These are phyloP conservation scores for Synanthedon formicaeformis DNA, from an alignment of 2,888 invertebrate species.

Conservation along the genomic window DNA sequence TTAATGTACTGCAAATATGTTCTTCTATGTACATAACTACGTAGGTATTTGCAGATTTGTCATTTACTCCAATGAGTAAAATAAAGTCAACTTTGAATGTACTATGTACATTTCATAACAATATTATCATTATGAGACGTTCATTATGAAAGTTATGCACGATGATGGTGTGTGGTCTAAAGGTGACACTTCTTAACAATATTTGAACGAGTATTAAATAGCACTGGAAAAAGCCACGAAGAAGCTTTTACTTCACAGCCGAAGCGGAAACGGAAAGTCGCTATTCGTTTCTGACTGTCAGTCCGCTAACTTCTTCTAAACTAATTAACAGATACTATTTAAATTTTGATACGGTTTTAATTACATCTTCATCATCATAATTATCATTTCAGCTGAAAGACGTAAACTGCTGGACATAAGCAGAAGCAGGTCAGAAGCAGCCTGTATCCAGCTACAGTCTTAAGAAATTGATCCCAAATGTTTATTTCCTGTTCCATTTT, in stretches of 20 bases:
- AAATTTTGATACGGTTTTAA: too few species aligned
- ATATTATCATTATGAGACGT: neutral
- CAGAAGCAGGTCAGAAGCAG: too few species aligned
- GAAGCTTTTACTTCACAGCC: constrained; percentile 10
- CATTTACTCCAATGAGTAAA: too few species aligned
- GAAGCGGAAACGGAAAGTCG: constrained; percentile 15
- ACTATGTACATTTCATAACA: neutral
- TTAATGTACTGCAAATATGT: neutral
- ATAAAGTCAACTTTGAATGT: neutral
- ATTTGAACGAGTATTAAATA: constrained; percentile 38
- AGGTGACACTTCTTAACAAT: constrained; percentile 37
- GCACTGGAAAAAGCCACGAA: constrained; percentile 33
- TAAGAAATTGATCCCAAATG: too few species aligned
- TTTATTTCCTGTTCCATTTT: too few species aligned
- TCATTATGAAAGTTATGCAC: constrained; percentile 6
- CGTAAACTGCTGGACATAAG: too few species aligned
- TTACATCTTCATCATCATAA: too few species aligned
- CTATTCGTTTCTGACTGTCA: neutral
- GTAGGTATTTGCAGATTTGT: too few species aligned
- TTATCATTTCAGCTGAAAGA: too few species aligned
- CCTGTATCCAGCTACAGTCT: too few species aligned
- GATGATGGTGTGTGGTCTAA: constrained; percentile 53
- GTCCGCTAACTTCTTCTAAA: too few species aligned
- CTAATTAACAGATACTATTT: too few species aligned
- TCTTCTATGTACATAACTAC: neutral